These are phyloP conservation scores for Variabilichromis moorii DNA, from an alignment of 2,113 vertebrate genomes.

Conservation along the genomic window DNA sequence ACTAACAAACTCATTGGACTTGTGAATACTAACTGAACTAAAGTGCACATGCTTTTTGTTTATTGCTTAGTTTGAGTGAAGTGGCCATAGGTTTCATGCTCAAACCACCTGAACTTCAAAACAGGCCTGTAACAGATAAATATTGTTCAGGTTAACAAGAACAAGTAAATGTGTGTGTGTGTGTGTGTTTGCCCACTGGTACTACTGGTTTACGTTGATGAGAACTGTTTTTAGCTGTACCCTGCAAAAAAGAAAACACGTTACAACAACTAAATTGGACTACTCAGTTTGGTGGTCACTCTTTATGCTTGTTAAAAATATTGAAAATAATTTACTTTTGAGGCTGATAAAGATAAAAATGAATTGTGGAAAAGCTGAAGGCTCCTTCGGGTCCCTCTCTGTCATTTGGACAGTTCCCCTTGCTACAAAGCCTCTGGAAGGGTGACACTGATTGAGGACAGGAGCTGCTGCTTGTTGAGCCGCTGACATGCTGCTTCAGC, in stretches of 20 bases:
- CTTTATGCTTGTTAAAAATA: background rate
- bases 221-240: background rate
- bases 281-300: background rate
- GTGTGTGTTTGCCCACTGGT: background rate
- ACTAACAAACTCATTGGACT: background rate
- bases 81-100: background rate
- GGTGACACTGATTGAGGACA: background rate
- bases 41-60: background rate
- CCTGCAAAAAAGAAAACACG: background rate
- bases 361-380: background rate
- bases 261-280: background rate
- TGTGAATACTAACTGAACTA: background rate
- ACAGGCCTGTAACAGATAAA: background rate
- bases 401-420: background rate
- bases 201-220: background rate
- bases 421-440: background rate
- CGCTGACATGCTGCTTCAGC: background rate
- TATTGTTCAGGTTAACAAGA: background rate
- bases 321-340: background rate
- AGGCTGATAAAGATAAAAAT: background rate
- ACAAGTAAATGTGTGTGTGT: background rate
- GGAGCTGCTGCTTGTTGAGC: background rate
- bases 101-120: background rate
- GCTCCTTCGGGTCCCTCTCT: background rate
- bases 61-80: background rate